Evolutionary conservation across 2,797 vertebrate species (phyloP), one percentile per base, ranked within the genome.

Genomic region (Melanotaenia nigrans): DNA sequence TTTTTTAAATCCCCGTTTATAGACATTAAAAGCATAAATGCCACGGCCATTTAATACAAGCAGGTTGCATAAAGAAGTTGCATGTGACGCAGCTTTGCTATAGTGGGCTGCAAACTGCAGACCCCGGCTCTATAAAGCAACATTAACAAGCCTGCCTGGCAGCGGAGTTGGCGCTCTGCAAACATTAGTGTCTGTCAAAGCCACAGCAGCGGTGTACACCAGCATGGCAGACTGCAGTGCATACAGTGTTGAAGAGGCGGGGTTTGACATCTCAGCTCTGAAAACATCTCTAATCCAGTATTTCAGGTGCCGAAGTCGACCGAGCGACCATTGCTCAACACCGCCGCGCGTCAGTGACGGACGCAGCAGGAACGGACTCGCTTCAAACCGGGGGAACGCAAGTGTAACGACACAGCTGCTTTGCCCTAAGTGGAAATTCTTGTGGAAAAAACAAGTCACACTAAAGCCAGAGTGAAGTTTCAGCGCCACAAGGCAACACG

Each of bases 271-370:
- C 89, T 87, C 84, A 2, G 89, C 90, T 83, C 86, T 78, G 89
- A 91, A 93, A 94, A 93, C 93, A 91, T 91, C 92, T 87, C 92
- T 88, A 82, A 91, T 93, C 93, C 94, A 90, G 92, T 93, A 89
- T 92, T 94, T 94, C 94, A 95, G 94, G 94, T 95, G 92, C 79
- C 71, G 88, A 80, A 90, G 89, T 90, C 87, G 83, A 83, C 65
- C 81, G 78, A 81, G 87, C 82, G 79, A 77, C 67, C 83, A 76
- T 28, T 79, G 86, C 84, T 87, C 88, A 71, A 82, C 80, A 78
- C 87, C 79, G 84, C 88, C 76, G 83, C 88, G 69, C 84, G 30
- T 57, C 87, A 87, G 79, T 78, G 55, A 69, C 42, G 16, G 20
- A 70, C 49, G 74, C 78, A 32, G 80, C 63, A 35, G 55, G 16